Evolutionary conservation across 2,888 invertebrate genomes (phyloP).

Genomic region (Cryptosula pallasiana): DNA sequence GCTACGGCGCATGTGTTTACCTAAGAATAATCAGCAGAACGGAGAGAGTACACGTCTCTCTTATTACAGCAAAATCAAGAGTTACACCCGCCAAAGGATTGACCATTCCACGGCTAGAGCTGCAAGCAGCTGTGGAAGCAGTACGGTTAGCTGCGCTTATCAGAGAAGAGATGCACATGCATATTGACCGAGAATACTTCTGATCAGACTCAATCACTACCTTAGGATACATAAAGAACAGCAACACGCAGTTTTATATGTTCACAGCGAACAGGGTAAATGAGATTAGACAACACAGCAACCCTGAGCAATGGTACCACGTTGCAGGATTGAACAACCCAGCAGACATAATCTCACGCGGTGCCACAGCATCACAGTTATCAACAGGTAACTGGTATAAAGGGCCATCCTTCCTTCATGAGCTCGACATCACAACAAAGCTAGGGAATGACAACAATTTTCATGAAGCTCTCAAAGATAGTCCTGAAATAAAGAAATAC

Average conservation of each 20-base stretch:
- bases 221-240: neutral
- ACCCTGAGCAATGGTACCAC: neutral
- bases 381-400: neutral
- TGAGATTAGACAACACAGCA: neutral
- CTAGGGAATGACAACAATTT: neutral
- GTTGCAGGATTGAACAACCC: constrained; percentile 1
- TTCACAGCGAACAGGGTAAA: neutral
- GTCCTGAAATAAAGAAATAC: neutral
- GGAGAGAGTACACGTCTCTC: neutral
- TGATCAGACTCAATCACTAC: neutral
- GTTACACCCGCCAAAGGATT: neutral
- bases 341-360: constrained; percentile 5
- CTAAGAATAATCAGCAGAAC: neutral
- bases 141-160: neutral
- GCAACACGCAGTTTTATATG: neutral
- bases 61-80: neutral
- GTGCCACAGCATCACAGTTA: neutral
- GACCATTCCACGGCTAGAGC: neutral
- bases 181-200: neutral
- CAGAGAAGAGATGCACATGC: neutral
- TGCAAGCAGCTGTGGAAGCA: neutral
- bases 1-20: neutral
- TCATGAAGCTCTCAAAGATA: neutral
- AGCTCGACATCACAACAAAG: neutral
- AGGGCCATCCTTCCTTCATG: constrained; percentile 9